phyloP scores from a whole-genome alignment of 2,113 vertebrate genomes.

The Leptocoma aspasia region DNA sequence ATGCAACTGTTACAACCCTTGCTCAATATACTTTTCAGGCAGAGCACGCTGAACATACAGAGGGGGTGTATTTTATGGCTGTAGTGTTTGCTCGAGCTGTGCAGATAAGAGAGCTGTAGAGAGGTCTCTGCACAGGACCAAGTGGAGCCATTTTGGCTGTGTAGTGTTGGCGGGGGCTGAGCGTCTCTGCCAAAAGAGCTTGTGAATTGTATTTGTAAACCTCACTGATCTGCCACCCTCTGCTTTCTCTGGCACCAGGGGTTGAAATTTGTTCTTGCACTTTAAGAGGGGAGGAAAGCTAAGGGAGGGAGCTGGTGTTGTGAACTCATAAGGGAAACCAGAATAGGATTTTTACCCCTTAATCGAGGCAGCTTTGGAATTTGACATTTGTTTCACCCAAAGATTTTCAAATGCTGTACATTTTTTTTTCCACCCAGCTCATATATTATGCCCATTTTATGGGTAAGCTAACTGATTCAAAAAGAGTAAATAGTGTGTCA shows the following conservation, averaged over 20 bases:
- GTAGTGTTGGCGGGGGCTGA: neutral
- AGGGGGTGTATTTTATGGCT: neutral
- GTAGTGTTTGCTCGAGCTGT: conserved; percentile 14
- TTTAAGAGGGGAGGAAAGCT: neutral
- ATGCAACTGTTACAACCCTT: conserved; percentile 36
- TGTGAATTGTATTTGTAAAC: neutral
- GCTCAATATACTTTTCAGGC: conserved; percentile 33
- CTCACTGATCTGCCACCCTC: neutral
- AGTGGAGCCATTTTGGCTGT: neutral
- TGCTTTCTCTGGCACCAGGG: neutral
- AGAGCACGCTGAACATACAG: neutral
- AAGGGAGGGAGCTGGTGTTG: neutral
- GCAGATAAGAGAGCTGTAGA: neutral
- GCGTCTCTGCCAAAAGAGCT: neutral
- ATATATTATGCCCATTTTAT: neutral
- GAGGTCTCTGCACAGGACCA: accelerated
- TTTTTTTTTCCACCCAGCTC: neutral
- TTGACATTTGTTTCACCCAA: neutral
- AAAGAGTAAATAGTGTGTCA: neutral
- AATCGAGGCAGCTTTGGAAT: neutral
- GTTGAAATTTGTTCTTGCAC: neutral
- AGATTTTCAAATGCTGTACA: neutral
- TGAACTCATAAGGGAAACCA: neutral
- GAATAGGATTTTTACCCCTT: neutral
- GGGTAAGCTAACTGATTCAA: neutral